Evolutionary conservation across 1,140 invertebrate genomes (phyloP).

Genomic region (Laupala kohalensis): DNA sequence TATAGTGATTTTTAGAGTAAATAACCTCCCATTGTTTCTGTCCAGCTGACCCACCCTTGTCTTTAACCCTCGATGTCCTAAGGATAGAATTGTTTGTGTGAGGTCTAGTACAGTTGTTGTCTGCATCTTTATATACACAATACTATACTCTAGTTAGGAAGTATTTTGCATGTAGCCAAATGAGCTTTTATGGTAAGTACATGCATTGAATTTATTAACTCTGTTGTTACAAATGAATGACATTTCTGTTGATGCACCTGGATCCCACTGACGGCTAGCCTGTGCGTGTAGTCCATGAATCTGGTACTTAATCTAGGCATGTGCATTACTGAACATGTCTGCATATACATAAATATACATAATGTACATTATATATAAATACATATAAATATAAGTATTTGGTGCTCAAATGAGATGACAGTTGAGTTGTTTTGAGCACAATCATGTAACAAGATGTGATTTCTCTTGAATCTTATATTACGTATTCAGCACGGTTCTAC

Average conservation of each 20-base stretch:
- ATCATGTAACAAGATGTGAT: background rate
- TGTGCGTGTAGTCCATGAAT: background rate
- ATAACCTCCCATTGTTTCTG: background rate
- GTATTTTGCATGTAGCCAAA: background rate
- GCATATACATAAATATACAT: background rate
- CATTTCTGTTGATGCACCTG: constrained; percentile 15
- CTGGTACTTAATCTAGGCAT: background rate
- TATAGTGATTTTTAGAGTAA: background rate
- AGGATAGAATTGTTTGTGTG: background rate
- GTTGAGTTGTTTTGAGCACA: background rate
- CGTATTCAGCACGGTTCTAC: constrained; percentile 12
- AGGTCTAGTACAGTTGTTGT: constrained; percentile 2
- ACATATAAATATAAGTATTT: background rate
- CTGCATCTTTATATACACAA: constrained; percentile 2
- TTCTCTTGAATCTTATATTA: constrained; percentile 2
- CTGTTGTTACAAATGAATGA: constrained; percentile 4
- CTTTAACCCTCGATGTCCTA: constrained; percentile 1
- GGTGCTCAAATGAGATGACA: constrained; percentile 2
- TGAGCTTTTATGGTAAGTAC: background rate
- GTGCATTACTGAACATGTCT: background rate
- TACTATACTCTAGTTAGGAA: background rate
- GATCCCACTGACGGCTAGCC: constrained; percentile 1
- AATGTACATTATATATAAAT: background rate
- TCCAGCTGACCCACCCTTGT: constrained; percentile 1
- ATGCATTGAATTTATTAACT: background rate